Base-by-base conservation (phyloP, 2,113 vertebrate genomes). In the Prionailurus bengalensis region DNA sequence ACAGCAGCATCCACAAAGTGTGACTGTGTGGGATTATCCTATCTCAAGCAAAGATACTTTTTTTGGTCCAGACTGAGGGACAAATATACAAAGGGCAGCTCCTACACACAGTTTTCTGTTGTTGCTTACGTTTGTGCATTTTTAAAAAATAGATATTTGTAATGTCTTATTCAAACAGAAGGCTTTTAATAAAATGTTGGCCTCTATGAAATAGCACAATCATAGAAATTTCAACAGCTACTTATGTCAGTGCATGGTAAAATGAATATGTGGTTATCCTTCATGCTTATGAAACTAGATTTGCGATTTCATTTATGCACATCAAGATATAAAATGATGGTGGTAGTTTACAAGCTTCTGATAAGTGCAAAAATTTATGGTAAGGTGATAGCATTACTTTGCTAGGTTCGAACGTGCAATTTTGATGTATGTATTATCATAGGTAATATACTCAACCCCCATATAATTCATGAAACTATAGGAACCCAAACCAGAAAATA, bases 1-100 rank as follows among this genome's bases (percentile, higher is more conserved):
- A 0, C 3, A 23, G n/a, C 15, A 16, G 27, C 0, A 1, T 1
- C 4, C 2, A 4, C 19, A 0, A 53, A 39, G 29, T 1, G 27
- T 10, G 33, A 15, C 51, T 3, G 1, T 2, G 39, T 25, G 19
- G 19, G 70, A 70, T 3, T 3, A 5, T 7, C 25, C 4, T 3
- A 5, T 15, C 15, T 53, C 4, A 2, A 25, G 27, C 19, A 61
- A 63, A 93, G 33, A 21, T 42, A 31, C n/a, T 39, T 66, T 33
- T 25, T 48, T 61, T 29, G 25, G 17, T 33, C 29, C 25, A 39
- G n/a, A 12, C 1, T 27, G 33, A 74, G 70, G 39, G 39, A 78
- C 25, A 58, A 45, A 55, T 9, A 3, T 31, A 29, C 78, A 23
- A 87, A 61, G 70, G 3, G 1, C 39, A 48, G 29, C 36, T n/a